Evolutionary conservation across 2,888 invertebrate genomes (phyloP), one percentile per base, ranked within the genome.

Genomic region (Ernsta delagoae): DNA sequence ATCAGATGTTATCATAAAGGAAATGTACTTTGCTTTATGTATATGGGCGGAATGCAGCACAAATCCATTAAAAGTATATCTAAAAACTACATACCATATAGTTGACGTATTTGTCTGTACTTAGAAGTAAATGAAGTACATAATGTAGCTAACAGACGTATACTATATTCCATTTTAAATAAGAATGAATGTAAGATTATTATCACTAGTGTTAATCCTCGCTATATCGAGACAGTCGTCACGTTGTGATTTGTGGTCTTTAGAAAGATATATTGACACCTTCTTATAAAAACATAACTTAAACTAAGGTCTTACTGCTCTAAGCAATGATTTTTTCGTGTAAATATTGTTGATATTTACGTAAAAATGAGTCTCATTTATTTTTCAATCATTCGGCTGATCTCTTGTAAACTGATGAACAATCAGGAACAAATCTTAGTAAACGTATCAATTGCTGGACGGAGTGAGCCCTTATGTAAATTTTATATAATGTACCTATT

Each of bases 181-280:
- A 87, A 87, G 87, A 85, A 82, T 86, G 87, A 87, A 83, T 84
- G 84, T 89, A 85, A 85, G 83, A 83, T 83, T 84, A 85, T 86
- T 89, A 86, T 87, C 85, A 86, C 81, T 88, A 87, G 85, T 80
- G 78, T 83, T 81, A 84, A 82, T 72, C 74, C 69, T 72, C 56
- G 65, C 69, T 72, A 64, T 74, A 72, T 69, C 66, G 70, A 71
- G 70, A 79, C 72, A 73, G 71, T 70, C 71, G 69, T 71, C 59
- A 71, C 82, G 86, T 90, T 90, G 90, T 91, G 89, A 90, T 85
- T 87, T 81, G 87, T 88, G 89, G 87, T 87, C 77, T 90, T 90
- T 89, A 90, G 87, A 89, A 81, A 86, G 78, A 80, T 85, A 80
- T 88, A 39, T 68, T 31, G 41, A 48, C 5, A 24, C 16, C 45